Percentiles rank a stretch among this genome's conserved stretches.
Evolutionary conservation across 2,797 vertebrate genomes (phyloP).

Genomic region (Helarctos malayanus): DNA sequence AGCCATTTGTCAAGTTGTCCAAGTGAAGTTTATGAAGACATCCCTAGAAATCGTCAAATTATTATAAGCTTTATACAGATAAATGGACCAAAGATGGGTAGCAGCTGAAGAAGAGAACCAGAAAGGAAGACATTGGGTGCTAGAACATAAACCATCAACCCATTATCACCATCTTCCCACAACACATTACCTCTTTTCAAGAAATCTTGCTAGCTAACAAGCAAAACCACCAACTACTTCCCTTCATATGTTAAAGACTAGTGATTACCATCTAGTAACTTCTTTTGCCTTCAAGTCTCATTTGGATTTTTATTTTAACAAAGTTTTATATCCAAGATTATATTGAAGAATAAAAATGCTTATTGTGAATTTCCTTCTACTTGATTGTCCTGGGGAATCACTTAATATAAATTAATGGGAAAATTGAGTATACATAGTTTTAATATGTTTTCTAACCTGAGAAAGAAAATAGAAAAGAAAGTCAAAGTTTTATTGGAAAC

Average conservation of each 20-base stretch:
- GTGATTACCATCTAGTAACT: background rate
- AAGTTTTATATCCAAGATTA: background rate
- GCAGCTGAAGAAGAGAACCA: background rate
- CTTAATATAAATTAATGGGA: background rate
- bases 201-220: background rate
- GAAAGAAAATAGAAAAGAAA: background rate
- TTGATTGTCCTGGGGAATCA: background rate
- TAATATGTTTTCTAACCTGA: background rate
- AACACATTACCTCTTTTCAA: background rate
- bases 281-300: background rate
- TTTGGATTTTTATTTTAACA: conserved; percentile 30
- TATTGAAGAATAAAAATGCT: background rate
- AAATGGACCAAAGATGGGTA: background rate
- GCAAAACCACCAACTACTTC: background rate
- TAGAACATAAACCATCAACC: rapidly evolving
- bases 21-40: background rate
- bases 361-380: background rate
- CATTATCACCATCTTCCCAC: background rate
- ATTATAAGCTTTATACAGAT: background rate
- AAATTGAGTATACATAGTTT: background rate
- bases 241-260: background rate
- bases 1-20: background rate
- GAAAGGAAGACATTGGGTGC: background rate
- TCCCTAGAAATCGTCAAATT: background rate
- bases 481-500: background rate